These are phyloP conservation scores for Archivesica marissinica DNA, from an alignment of 1,140 invertebrate species.

Conservation along the genomic window DNA sequence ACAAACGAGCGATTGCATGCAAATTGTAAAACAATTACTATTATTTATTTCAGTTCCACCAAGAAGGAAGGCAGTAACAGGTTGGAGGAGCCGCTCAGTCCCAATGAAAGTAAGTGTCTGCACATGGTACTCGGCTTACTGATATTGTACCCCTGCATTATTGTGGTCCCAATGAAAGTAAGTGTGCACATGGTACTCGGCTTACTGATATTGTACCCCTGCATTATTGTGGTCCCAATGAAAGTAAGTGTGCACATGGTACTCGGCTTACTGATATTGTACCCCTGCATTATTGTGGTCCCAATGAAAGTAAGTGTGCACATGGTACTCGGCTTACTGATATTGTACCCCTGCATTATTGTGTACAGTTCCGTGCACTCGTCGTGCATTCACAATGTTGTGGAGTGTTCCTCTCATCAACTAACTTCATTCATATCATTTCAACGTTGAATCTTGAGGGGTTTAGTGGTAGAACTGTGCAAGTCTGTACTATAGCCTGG, in stretches of 20 bases:
- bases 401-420: conserved; percentile 5
- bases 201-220: background rate
- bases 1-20: no score
- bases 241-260: conserved; percentile 63
- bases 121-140: background rate
- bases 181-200: conserved; percentile 25
- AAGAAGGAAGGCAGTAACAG: conserved; percentile 39
- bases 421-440: no score
- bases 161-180: conserved; percentile 76
- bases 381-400: conserved; percentile 8
- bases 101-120: conserved; percentile 70
- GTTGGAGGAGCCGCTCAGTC: conserved; percentile 84
- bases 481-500: no score
- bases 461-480: no score
- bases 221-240: conserved; percentile 72
- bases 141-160: conserved; percentile 13
- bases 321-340: background rate
- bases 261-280: background rate
- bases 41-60: conserved; percentile 61
- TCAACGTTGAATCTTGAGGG: no score
- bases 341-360: conserved; percentile 17
- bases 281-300: conserved; percentile 69
- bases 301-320: conserved; percentile 69
- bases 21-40: background rate
- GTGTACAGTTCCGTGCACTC: no score